Evolutionary conservation across 2,797 vertebrate species (phyloP), one percentile per base, ranked within the genome.

Genomic region (Vireo griseus): DNA sequence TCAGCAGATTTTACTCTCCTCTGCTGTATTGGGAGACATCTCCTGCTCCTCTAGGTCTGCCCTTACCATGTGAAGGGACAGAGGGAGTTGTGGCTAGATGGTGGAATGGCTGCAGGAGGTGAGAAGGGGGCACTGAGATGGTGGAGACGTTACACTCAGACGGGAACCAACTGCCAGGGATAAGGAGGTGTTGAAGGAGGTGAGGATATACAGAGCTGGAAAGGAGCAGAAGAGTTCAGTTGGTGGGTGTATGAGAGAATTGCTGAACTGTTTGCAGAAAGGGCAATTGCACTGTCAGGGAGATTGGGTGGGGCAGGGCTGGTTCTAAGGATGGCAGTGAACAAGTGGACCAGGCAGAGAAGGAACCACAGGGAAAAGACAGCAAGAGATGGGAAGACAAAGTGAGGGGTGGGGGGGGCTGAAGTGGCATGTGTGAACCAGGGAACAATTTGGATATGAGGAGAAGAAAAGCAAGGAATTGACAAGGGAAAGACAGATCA

Each of bases 131-230:
- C 48, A n/a, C 28, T 69, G 55, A 39, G 14, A 19, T 65, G 10
- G 13, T 52, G 20, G 47, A 79, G 51, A 59, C 9, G 0, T 42
- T 69, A 54, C 3, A 2, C 29, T 84, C 44, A 39, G 35, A 20
- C 26, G 15, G 21, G 19, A 40, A 28, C 28, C 0, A 0, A 1
- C 22, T 52, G 16, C 31, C 14, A 58, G 29, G 42, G 31, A 65
- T 20, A 16, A 52, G 22, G 20, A 47, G 16, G 16, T 37, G 13
- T 5, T 20, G 44, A 59, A 77, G 24, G 39, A 63, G 15, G 8
- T 42, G 54, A 91, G 21, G 63, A 39, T 0, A 0, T 20, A 35
- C 4, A 31, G 48, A 84, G 10, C 14, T 78, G 29, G n/a, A 16
- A 73, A 86, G n/a, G 29, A 24, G n/a, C 19, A 54, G 42, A 63